Evolutionary conservation across 2,888 invertebrate species (phyloP), one percentile per base, ranked within the genome.

Genomic region (Aquatica leii): DNA sequence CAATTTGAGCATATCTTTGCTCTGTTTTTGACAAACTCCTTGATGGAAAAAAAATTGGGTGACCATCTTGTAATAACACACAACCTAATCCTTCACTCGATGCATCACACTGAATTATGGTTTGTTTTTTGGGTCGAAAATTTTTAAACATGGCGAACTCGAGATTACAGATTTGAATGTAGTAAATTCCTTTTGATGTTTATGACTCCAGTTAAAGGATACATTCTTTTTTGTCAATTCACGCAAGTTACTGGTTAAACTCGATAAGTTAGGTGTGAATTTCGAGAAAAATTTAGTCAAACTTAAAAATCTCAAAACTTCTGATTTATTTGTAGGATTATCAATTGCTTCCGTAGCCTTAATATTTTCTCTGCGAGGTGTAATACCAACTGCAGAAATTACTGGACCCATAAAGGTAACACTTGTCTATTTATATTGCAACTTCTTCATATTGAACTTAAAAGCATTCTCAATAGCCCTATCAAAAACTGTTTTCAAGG

Each of bases 41-140:
- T 2, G 37, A 37, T 2, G 37, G 4, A 12, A n/a, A 37, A 17
- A 11, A 41, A 1, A 41, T 14, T 1, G 41, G 15, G 14, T 48
- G 9, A n/a, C n/a, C n/a, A 20, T 21, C 21, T 48, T 71, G 70
- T 24, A 67, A 56, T 12, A 70, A 14, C 11, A 46, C 50, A 57
- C 65, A 63, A 12, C 68, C 68, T 41, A 69, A 15, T 8, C 57
- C 67, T 48, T n/a, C 5, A 49, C 59, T 59, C 11, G 72, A 37
- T n/a, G n/a, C 12, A 12, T 9, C 37, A 11, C 37, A 37, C 12
- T 70, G 69, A n/a, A 12, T 37, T n/a, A 3, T 37, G 9, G 11
- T 5, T 12, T 37, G 11, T 4, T 37, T 37, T 4, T 3, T 37
- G 4, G 49, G 9, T 12, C 11, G 9, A 9, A 37, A 37, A 37